Evolutionary conservation across 2,888 invertebrate genomes (phyloP).

Genomic region (Aricia artaxerxes): DNA sequence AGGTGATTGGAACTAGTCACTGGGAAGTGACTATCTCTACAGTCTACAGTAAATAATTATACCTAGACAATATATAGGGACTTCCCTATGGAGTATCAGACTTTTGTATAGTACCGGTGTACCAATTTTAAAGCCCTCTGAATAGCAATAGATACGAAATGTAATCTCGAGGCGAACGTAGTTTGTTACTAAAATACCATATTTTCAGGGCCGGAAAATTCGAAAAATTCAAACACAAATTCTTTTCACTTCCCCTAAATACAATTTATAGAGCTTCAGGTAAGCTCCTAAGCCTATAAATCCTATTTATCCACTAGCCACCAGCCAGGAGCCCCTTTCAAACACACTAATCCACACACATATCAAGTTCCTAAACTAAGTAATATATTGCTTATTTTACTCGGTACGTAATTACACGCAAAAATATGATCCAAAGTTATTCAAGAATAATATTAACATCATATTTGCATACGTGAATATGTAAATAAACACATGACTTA

Average conservation of each 20-base stretch:
- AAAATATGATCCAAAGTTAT: constrained; percentile 2
- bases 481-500: constrained; percentile 59
- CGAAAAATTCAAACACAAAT: neutral
- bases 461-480: constrained; percentile 24
- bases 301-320: neutral
- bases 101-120: neutral
- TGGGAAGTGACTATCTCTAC: neutral
- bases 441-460: constrained; percentile 16
- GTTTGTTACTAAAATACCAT: neutral
- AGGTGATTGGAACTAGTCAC: neutral
- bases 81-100: neutral
- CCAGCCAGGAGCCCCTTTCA: neutral
- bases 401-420: neutral
- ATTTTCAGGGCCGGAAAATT: neutral
- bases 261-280: constrained; percentile 13
- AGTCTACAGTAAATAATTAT: neutral
- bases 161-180: neutral
- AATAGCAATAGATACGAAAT: too few relatives aligned
- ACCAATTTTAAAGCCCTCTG: neutral
- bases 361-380: neutral
- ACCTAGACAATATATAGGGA: neutral
- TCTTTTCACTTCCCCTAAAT: neutral
- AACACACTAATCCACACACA: neutral
- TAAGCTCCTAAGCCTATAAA: constrained; percentile 6
- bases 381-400: neutral